Evolutionary conservation across 2,797 vertebrate genomes (phyloP), one percentile per base, ranked within the genome.

Genomic region (Ispidina picta): DNA sequence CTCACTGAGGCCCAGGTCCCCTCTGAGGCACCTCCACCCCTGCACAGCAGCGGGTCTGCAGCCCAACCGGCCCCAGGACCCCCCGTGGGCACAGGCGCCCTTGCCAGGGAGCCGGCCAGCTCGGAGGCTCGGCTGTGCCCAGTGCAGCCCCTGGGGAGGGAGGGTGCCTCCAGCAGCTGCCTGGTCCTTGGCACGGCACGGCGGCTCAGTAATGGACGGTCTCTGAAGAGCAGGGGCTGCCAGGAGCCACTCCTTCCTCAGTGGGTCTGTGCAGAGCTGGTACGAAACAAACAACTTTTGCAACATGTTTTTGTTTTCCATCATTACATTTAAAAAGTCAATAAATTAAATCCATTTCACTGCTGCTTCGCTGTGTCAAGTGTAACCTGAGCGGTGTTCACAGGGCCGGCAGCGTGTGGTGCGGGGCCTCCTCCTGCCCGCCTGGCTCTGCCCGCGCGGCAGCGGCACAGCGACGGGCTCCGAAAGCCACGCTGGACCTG

Each of bases 271-370:
- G 55, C 79, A 14, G 65, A 48, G 82, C 92, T 78, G 84, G 56
- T 60, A 85, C 28, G 76, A 88, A 83, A 93, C 92, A 93, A 96
- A 92, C 95, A 95, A 82, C 93, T 95, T 94, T 96, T 95, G 95
- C 93, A 95, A 96, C 83, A 80, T 72, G 78, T 65, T 94, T 94
- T 95, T 94, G 93, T 93, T 94, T 94, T 59, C 89, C 86, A 83
- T 87, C 84, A 68, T 84, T 92, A 66, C 85, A 75, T 83, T 81
- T 52, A 22, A 59, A 85, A 89, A 96, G 87, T 89, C 86, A 92
- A 88, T 89, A 74, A 93, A 95, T 91, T 63, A 69, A 83, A 81
- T 29, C 88, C 56, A 68, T 88, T 83, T 82, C 22, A 26, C 89
- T 94, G 92, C 93, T 72, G 14, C 83, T 91, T 89, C 3, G 0